Evolutionary conservation across 2,888 invertebrate genomes (phyloP).

Genomic region (Parnassius mnemosyne): DNA sequence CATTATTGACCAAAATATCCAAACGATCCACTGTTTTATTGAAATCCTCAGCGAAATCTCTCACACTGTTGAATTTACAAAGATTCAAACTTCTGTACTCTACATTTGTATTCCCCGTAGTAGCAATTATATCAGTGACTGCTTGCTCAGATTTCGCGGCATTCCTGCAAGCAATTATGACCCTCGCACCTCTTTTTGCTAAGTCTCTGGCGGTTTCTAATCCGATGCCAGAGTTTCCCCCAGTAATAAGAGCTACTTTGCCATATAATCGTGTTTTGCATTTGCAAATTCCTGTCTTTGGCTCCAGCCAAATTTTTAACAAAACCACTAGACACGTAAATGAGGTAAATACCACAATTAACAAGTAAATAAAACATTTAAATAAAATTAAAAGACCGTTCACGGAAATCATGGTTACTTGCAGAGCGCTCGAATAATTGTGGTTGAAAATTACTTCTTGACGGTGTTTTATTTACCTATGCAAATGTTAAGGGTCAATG

Average conservation of each 20-base stretch:
- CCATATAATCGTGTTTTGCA: constrained; percentile 58
- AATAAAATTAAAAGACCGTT: constrained; percentile 15
- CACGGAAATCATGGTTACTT: no score
- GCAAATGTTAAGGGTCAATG: no score
- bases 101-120: constrained; percentile 85
- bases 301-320: constrained; percentile 38
- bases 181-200: constrained; percentile 85
- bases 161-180: constrained; percentile 88
- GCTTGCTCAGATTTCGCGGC: constrained; percentile 84
- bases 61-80: constrained; percentile 70
- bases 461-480: no score
- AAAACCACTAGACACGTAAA: constrained; percentile 28
- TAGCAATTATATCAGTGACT: constrained; percentile 84
- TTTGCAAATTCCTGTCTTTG: constrained; percentile 47
- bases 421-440: no score
- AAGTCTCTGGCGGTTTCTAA: constrained; percentile 86
- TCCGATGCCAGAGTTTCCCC: constrained; percentile 91
- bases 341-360: constrained; percentile 19
- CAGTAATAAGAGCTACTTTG: constrained; percentile 87
- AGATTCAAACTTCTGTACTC: constrained; percentile 79
- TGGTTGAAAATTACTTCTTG: no score
- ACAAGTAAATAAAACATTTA: constrained; percentile 15
- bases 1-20: constrained; percentile 84
- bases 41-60: constrained; percentile 82
- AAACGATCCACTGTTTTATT: constrained; percentile 70